A percentile compares a stretch with the other conserved stretches of the same genome.
These are phyloP conservation scores for Mamestra brassicae DNA, from an alignment of 2,888 invertebrate genomes.

Conservation along the genomic window DNA sequence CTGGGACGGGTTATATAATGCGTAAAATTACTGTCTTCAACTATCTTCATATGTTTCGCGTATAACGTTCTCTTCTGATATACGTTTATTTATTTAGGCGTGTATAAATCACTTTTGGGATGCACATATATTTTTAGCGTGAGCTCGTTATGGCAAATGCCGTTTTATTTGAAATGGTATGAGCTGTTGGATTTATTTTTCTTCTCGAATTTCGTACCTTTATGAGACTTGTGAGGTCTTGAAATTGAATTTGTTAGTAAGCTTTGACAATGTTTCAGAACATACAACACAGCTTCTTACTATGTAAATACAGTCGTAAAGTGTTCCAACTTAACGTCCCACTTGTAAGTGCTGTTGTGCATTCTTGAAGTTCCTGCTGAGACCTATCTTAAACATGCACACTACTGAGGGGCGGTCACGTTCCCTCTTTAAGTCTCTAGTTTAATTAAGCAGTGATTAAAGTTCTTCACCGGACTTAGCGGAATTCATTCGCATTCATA, in stretches of 20 bases:
- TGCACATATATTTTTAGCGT: constrained; percentile 59
- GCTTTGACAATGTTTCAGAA: not conserved
- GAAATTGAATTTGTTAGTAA: constrained; percentile 11
- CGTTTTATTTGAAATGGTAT: constrained; percentile 52
- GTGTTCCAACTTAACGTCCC: constrained; percentile 41
- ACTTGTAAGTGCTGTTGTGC: constrained; percentile 50
- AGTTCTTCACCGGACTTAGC: constrained; percentile 74
- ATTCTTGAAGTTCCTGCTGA: constrained; percentile 59
- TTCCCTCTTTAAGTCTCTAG: constrained; percentile 66
- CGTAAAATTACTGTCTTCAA: constrained; percentile 88
- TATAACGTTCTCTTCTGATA: constrained; percentile 69
- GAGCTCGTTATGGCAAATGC: constrained; percentile 48
- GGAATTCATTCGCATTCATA: constrained; percentile 70
- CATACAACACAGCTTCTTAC: constrained; percentile 11
- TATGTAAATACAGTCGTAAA: constrained; percentile 41
- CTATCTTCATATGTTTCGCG: constrained; percentile 81
- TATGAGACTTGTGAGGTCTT: constrained; percentile 30
- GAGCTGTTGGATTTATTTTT: constrained; percentile 43
- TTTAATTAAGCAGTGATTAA: constrained; percentile 86
- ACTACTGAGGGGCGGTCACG: constrained; percentile 43
- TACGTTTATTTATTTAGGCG: constrained; percentile 72
- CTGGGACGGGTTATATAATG: constrained; percentile 87
- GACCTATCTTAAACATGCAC: constrained; percentile 72
- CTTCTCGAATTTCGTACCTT: constrained; percentile 10
- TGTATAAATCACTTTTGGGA: constrained; percentile 66